Evolutionary conservation across 2,888 invertebrate species (phyloP).

Genomic region (Gari tellinella): DNA sequence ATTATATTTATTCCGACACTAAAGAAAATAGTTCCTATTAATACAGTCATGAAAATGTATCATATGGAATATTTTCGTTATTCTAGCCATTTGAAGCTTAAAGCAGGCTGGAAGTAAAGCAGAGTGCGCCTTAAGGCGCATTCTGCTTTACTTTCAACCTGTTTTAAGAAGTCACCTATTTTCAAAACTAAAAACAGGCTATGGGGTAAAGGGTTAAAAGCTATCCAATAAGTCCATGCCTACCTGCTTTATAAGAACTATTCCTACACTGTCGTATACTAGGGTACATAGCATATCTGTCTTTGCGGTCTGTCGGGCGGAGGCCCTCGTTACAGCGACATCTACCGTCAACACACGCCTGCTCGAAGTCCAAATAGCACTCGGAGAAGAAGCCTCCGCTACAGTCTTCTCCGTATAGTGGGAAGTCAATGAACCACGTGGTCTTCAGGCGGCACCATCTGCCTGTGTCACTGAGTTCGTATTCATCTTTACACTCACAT

Average conservation of each 20-base stretch:
- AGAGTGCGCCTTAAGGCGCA: too few species aligned
- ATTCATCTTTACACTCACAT: constrained; percentile 57
- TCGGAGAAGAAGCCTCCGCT: constrained; percentile 50
- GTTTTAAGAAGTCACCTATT: too few species aligned
- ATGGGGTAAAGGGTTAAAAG: background rate
- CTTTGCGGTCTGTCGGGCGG: constrained; percentile 23
- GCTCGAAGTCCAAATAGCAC: constrained; percentile 63
- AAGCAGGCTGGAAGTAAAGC: too few species aligned
- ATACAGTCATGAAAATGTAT: too few species aligned
- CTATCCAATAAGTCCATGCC: background rate
- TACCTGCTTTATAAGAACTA: constrained; percentile 32
- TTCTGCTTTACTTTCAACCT: too few species aligned
- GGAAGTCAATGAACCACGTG: constrained; percentile 62
- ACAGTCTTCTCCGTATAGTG: constrained; percentile 59
- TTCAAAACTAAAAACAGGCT: too few species aligned
- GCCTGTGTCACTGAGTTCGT: constrained; percentile 49
- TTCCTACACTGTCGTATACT: constrained; percentile 58
- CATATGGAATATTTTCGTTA: too few species aligned
- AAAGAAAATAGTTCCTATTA: too few species aligned
- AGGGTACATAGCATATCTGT: constrained; percentile 45
- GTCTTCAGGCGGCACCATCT: constrained; percentile 56
- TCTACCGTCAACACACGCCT: constrained; percentile 44
- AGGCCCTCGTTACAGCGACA: constrained; percentile 57
- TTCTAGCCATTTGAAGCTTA: too few species aligned
- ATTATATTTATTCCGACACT: too few species aligned